Evolutionary conservation across 2,797 vertebrate species (phyloP), one percentile per base, ranked within the genome.

Genomic region (Tadarida brasiliensis): DNA sequence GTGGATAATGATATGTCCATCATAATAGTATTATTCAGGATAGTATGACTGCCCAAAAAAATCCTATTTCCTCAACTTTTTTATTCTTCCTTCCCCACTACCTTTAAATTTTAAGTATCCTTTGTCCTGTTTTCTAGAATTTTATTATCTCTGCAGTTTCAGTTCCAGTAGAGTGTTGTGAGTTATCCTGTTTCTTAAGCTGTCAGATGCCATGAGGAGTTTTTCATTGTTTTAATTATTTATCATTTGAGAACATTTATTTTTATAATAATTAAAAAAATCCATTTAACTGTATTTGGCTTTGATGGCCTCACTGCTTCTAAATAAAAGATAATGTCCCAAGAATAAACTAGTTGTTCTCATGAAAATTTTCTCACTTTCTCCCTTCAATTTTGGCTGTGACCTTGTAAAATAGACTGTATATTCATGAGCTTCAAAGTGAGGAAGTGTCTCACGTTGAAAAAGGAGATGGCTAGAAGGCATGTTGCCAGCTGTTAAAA

Each of bases 201-300:
- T 95, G 22, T 87, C 11, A 92, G 68, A 80, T 39, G 33, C 44
- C 12, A 44, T 83, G 15, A 94, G 67, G 35, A 65, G 3, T 68
- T 94, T 94, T 91, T 80, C 49, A 61, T 54, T 90, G 80, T 89
- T 97, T 97, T 86, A 67, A 84, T 90, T 93, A 83, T 84, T 94
- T 94, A 80, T 93, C 12, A 88, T 24, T 89, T 90, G 61, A 78
- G 30, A 35, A 11, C 78, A 81, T 51, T 54, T 76, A 39, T 87
- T 84, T 84, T 87, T 68, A 59, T n/a, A 63, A 28, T 77, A 49
- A 80, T 51, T 1, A 4, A 20, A 82, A 84, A 94, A 61, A 49
- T 35, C 15, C 7, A 16, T 57, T 93, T 2, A 87, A 22, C 22
- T 82, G 1, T 39, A 51, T 22, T 96, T 94, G 65, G 26, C 28